A percentile compares a stretch with the other conserved stretches of the same genome.
phyloP scores from a whole-genome alignment of 1,140 invertebrate species.

The Drosophila melanica region DNA sequence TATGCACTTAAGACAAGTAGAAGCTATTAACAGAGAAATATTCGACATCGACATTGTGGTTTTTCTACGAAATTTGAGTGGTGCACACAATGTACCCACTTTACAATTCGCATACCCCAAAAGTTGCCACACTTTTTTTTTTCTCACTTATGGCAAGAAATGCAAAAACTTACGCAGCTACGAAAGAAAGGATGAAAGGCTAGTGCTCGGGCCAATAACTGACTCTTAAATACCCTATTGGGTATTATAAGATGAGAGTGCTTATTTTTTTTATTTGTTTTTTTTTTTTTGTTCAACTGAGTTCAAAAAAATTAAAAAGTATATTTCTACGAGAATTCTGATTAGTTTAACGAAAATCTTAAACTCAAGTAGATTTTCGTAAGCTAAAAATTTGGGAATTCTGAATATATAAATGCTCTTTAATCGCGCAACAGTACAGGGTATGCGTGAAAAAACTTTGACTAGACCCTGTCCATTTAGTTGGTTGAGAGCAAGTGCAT shows the following conservation, averaged over 20 bases:
- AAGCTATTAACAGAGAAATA: constrained; percentile 75
- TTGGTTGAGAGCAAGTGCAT: constrained; percentile 39
- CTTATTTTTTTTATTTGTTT: too few relatives aligned
- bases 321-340: too few relatives aligned
- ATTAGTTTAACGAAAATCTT: too few relatives aligned
- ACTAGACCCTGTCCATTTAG: constrained; percentile 48
- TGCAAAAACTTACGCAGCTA: constrained; percentile 60
- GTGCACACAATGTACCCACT: constrained; percentile 2
- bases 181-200: constrained; percentile 11
- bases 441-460: constrained; percentile 13
- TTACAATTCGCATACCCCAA: constrained; percentile 50
- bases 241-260: too few relatives aligned
- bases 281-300: too few relatives aligned
- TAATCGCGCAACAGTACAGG: not conserved
- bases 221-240: constrained; percentile 9
- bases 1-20: constrained; percentile 58
- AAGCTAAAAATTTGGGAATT: too few relatives aligned
- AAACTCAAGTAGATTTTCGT: too few relatives aligned
- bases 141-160: constrained; percentile 52
- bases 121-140: constrained; percentile 21
- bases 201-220: not conserved
- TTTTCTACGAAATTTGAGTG: constrained; percentile 66
- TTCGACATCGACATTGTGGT: constrained; percentile 51
- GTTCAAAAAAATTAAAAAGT: too few relatives aligned
- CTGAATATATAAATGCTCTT: too few relatives aligned